Percentiles rank a stretch among this genome's conserved stretches.
Evolutionary conservation across 2,113 vertebrate genomes (phyloP).

Genomic region (Lophotis ruficrista): DNA sequence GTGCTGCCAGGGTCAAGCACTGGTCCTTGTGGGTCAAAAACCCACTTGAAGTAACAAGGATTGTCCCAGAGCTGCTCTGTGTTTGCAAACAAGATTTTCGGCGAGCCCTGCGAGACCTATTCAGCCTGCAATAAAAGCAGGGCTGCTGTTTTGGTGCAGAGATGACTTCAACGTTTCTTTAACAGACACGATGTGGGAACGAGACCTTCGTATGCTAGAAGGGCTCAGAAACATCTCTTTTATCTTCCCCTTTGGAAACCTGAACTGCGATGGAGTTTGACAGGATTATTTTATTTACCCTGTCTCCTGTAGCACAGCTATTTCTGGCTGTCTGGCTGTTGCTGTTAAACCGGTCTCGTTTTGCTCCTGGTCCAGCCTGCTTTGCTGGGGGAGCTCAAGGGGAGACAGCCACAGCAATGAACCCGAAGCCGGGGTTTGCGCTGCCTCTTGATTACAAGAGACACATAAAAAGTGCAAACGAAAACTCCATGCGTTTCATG

Average conservation of each 20-base stretch:
- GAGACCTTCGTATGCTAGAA: background rate
- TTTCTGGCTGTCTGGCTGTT: conserved; percentile 15
- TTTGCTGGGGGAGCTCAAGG: conserved; percentile 19
- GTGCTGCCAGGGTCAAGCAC: background rate
- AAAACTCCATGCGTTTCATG: background rate
- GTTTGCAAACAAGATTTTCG: conserved; percentile 4
- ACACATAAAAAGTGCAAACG: conserved; percentile 32
- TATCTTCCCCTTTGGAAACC: conserved; percentile 16
- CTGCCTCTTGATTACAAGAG: conserved; percentile 26
- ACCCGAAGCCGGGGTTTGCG: background rate
- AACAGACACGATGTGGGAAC: background rate
- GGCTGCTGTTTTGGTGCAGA: background rate
- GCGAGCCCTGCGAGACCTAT: background rate
- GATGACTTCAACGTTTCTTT: background rate
- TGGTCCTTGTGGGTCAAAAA: background rate
- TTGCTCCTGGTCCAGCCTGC: conserved; percentile 26
- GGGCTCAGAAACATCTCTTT: conserved; percentile 17
- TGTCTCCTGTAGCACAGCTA: background rate
- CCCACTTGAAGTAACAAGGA: background rate
- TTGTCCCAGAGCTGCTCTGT: background rate
- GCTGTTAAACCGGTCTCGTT: conserved; percentile 22
- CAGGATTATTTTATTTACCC: conserved; percentile 34
- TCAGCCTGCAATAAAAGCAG: background rate
- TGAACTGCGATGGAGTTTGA: background rate
- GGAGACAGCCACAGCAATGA: conserved; percentile 40